Evolutionary conservation across 2,797 vertebrate species (phyloP).

Genomic region (Hafferia zeledoni): DNA sequence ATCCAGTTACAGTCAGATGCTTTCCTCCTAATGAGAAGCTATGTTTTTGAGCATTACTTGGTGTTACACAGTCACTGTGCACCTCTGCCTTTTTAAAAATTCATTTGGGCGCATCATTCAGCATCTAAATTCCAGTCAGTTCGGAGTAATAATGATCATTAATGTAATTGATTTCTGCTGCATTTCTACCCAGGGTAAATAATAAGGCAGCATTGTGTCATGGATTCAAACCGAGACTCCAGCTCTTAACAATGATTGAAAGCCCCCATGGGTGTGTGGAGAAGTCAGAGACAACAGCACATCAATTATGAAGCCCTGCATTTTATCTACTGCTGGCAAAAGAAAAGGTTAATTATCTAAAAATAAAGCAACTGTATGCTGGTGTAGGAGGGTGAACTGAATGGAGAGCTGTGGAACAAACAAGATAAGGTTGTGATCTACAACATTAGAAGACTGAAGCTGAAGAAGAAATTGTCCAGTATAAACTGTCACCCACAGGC

Average conservation of each 20-base stretch:
- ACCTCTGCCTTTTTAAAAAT: slow-evolving; percentile 13
- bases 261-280: not conserved
- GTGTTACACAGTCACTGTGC: accelerated
- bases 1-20: not conserved
- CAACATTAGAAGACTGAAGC: not conserved
- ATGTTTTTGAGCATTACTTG: not conserved
- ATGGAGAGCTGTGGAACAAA: not conserved
- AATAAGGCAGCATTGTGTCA: not conserved
- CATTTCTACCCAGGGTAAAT: not conserved
- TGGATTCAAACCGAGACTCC: not conserved
- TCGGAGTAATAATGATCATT: not conserved
- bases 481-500: not conserved
- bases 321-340: slow-evolving; percentile 27
- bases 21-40: not conserved
- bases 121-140: slow-evolving; percentile 27
- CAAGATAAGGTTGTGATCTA: not conserved
- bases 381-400: not conserved
- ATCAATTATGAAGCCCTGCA: slow-evolving; percentile 24
- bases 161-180: slow-evolving; percentile 20
- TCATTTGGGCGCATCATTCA: not conserved
- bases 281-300: slow-evolving; percentile 32
- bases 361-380: slow-evolving; percentile 24
- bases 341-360: slow-evolving; percentile 56
- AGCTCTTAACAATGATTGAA: slow-evolving; percentile 20
- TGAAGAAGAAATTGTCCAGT: not conserved